Conservation (phyloP, 1,140 invertebrate species). For the Anagrus nilaparvatae region DNA sequence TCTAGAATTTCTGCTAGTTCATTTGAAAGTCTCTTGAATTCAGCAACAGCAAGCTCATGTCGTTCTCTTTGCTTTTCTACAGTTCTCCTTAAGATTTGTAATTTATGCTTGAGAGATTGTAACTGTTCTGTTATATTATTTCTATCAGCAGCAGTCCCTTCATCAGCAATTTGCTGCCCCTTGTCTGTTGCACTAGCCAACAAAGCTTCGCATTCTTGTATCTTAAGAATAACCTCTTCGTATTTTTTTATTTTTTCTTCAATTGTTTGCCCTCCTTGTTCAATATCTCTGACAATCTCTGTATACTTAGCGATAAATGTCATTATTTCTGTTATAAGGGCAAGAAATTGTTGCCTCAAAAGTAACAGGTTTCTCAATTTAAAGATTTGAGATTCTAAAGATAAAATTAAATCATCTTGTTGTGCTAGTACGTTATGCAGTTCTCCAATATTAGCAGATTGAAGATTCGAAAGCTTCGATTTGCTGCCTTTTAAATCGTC, state of each 20-base stretch:
- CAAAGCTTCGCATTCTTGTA: slow-evolving; percentile 80
- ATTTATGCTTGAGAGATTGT: slow-evolving; percentile 74
- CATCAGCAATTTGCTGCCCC: slow-evolving; percentile 80
- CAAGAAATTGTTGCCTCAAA: slow-evolving; percentile 77
- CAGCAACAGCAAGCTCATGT: slow-evolving; percentile 77
- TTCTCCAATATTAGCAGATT: slow-evolving; percentile 62
- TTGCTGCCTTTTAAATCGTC: slow-evolving; percentile 73
- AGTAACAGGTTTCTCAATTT: slow-evolving; percentile 65
- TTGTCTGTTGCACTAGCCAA: slow-evolving; percentile 79
- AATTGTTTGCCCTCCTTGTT: slow-evolving; percentile 65
- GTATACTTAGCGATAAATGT: slow-evolving; percentile 80
- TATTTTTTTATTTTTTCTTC: slow-evolving; percentile 81
- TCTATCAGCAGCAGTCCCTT: slow-evolving; percentile 74
- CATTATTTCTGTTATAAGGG: slow-evolving; percentile 75
- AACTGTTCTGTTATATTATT: slow-evolving; percentile 80
- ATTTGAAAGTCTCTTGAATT: slow-evolving; percentile 68
- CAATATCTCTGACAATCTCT: slow-evolving; percentile 73
- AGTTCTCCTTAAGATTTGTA: slow-evolving; percentile 64
- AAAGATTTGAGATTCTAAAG: slow-evolving; percentile 74
- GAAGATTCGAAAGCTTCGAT: slow-evolving; percentile 64
- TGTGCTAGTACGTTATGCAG: slow-evolving; percentile 67
- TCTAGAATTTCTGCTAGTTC: slow-evolving; percentile 74
- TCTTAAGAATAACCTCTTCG: slow-evolving; percentile 72
- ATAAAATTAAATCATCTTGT: slow-evolving; percentile 72
- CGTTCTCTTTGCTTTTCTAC: slow-evolving; percentile 79